Evolutionary conservation across 2,113 vertebrate species (phyloP).

Genomic region (Sprattus sprattus): DNA sequence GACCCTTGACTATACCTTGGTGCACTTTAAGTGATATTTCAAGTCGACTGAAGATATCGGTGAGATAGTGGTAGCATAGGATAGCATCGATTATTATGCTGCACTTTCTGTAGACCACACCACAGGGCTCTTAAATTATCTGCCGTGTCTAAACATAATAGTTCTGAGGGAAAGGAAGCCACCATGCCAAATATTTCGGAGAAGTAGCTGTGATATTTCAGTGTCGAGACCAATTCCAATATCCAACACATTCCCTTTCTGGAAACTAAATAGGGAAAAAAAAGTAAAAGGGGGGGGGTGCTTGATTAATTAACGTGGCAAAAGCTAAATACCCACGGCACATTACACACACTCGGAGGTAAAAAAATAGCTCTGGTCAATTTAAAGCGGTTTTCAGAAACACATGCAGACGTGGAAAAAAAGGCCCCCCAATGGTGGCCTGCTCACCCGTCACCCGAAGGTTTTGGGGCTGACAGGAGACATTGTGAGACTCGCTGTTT

Average conservation of each 20-base stretch:
- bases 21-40: conserved; percentile 17
- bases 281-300: neutral
- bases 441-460: neutral
- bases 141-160: conserved; percentile 31
- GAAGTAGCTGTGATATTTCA: conserved; percentile 22
- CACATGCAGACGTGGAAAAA: conserved; percentile 4
- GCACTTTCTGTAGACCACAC: neutral
- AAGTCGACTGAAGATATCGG: neutral
- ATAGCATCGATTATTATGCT: neutral
- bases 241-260: conserved; percentile 29
- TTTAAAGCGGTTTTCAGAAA: conserved; percentile 22
- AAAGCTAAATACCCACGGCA: conserved; percentile 19
- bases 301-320: conserved; percentile 37
- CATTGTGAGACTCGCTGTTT: neutral
- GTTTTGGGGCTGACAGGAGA: neutral
- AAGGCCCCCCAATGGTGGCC: neutral
- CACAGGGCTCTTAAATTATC: neutral
- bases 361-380: conserved; percentile 22
- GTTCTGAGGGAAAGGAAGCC: conserved; percentile 24
- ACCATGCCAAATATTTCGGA: conserved; percentile 31
- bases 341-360: conserved; percentile 15
- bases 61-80: neutral
- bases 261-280: conserved; percentile 20
- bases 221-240: conserved; percentile 11
- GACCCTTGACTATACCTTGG: neutral